Evolutionary conservation across 2,888 invertebrate genomes (phyloP), one percentile per base, ranked within the genome.

Genomic region (Bombyx huttoni): DNA sequence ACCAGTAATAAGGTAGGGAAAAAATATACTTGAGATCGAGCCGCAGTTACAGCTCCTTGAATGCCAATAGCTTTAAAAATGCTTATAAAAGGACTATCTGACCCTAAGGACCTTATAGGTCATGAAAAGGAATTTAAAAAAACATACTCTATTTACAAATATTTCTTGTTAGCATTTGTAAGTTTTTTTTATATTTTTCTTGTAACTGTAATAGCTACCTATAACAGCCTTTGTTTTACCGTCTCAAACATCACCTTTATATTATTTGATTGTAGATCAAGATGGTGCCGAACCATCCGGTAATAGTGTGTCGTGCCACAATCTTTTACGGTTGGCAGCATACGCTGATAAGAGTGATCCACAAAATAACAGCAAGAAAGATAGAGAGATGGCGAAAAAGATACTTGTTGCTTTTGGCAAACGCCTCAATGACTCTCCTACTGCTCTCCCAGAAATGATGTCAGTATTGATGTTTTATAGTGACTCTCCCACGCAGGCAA

Each of bases 231-330:
- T 8, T 40, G n/a, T 47, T 8, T 9, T 35, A 2, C 13, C 13
- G 10, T 14, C 46, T 46, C 12, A 45, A 14, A 50, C 14, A 46
- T n/a, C 6, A 14, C 3, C 7, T 33, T 47, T 12, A 33, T 8
- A 13, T 45, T 14, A 13, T 49, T 46, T 58, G 24, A 24, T 62
- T 63, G 1, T 75, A 97, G 98, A 96, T 75, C 95, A 96, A 79
- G 98, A 98, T 73, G 97, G 97, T 12, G 98, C 98, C 0, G 98
- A 98, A 71, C 98, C 98, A 0, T 94, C 94, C 46, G 95, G 97
- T 40, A 98, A 98, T 76, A 97, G 97, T 48, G 94, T 98, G 0
- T 89, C 97, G 0, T 94, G 94, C 14, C 91, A 91, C 66, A 98
- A 98, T 83, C 85, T 97, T 13, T 88, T 94, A 35, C 90, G 95